These are phyloP conservation scores for Alentia gelatinosa DNA, from an alignment of 2,888 invertebrate genomes.

Conservation along the genomic window DNA sequence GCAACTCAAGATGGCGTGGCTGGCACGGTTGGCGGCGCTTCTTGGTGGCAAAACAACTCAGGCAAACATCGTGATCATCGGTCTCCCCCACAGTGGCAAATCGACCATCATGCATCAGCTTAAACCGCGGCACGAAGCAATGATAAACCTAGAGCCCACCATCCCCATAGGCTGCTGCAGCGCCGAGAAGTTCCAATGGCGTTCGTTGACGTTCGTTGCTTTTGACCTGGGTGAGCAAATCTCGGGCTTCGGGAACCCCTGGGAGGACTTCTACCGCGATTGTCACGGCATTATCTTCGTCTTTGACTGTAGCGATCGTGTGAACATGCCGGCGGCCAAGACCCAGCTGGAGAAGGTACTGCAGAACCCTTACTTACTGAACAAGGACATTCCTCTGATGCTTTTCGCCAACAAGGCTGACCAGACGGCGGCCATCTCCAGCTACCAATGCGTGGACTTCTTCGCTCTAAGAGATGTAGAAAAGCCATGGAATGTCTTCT, in stretches of 20 bases:
- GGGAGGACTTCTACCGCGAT: slow-evolving; percentile 96
- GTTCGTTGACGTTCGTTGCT: slow-evolving; percentile 91
- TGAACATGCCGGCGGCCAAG: slow-evolving; percentile 93
- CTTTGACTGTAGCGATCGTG: slow-evolving; percentile 92
- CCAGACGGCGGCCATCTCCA: slow-evolving; percentile 88
- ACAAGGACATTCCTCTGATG: slow-evolving; percentile 89
- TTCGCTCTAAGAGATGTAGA: slow-evolving; percentile 88
- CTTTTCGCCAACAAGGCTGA: slow-evolving; percentile 98
- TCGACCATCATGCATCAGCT: slow-evolving; percentile 93
- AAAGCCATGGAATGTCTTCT: slow-evolving; percentile 95
- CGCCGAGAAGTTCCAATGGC: slow-evolving; percentile 92
- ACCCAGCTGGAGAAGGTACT: slow-evolving; percentile 94
- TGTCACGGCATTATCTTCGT: slow-evolving; percentile 96
- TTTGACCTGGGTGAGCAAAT: slow-evolving; percentile 95
- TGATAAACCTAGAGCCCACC: slow-evolving; percentile 83
- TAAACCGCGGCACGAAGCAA: slow-evolving; percentile 86
- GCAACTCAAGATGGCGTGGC: slow-evolving; percentile 64
- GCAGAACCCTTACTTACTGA: slow-evolving; percentile 86
- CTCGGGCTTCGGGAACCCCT: slow-evolving; percentile 92
- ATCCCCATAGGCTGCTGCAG: slow-evolving; percentile 93
- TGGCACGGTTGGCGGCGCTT: slow-evolving; percentile 60
- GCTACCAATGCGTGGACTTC: slow-evolving; percentile 84
- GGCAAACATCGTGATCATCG: slow-evolving; percentile 92
- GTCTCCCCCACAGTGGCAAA: slow-evolving; percentile 96
- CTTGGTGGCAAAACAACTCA: slow-evolving; percentile 82